Percentiles rank a stretch among this genome's conserved stretches.
phyloP scores from a whole-genome alignment of 2,888 invertebrate genomes.

The Mallateleia sp. region DNA sequence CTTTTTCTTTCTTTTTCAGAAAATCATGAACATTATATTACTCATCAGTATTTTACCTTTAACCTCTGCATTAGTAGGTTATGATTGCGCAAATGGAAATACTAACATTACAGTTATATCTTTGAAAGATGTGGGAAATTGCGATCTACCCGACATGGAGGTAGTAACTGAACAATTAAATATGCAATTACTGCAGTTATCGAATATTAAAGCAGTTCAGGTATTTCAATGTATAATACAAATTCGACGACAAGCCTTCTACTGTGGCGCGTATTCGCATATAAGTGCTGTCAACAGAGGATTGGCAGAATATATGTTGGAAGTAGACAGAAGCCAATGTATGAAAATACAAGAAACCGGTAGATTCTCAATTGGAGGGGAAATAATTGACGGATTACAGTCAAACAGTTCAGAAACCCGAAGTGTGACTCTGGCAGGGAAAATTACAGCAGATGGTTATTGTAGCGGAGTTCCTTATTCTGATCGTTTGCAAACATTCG shows the following conservation, averaged over 20 bases:
- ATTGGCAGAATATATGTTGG: background rate
- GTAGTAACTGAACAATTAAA: background rate
- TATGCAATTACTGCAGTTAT: background rate
- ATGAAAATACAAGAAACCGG: background rate
- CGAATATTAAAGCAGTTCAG: background rate
- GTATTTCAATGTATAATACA: background rate
- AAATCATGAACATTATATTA: too few relatives aligned
- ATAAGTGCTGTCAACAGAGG: background rate
- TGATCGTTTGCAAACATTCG: slow-evolving; percentile 43
- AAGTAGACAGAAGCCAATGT: background rate
- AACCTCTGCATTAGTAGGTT: too few relatives aligned
- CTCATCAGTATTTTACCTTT: too few relatives aligned
- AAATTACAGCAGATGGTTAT: slow-evolving; percentile 6
- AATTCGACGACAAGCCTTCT: background rate
- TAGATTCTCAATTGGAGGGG: background rate
- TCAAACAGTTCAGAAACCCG: slow-evolving; percentile 3
- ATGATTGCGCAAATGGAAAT: too few relatives aligned
- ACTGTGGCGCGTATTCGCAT: background rate
- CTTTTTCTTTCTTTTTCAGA: too few relatives aligned
- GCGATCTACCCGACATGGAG: too few relatives aligned
- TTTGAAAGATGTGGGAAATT: too few relatives aligned
- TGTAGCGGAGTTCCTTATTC: slow-evolving; percentile 64
- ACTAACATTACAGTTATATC: too few relatives aligned
- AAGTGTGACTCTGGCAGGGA: slow-evolving; percentile 31
- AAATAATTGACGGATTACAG: background rate